These are phyloP conservation scores for Malurus elegans DNA, from an alignment of 2,113 vertebrate genomes.

Conservation along the genomic window DNA sequence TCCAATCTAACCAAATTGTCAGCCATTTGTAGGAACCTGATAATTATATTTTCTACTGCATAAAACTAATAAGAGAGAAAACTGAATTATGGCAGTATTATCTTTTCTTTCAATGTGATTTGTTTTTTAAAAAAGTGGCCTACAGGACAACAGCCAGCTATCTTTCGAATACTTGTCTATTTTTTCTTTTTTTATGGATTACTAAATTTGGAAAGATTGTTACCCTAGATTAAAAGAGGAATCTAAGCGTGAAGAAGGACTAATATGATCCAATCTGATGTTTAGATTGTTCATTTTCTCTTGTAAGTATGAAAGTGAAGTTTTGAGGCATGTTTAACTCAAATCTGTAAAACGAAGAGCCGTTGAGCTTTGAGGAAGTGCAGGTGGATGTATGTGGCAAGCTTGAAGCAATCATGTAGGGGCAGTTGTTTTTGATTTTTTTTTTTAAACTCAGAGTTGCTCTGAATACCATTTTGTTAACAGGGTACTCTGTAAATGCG, in stretches of 20 bases:
- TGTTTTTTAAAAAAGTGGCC: not conserved
- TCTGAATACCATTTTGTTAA: not conserved
- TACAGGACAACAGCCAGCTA: not conserved
- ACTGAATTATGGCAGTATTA: not conserved
- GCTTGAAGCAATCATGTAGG: not conserved
- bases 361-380: fast-evolving
- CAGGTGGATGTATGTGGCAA: not conserved
- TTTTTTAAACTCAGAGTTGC: not conserved
- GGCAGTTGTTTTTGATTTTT: not conserved
- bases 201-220: not conserved
- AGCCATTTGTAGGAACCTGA: not conserved
- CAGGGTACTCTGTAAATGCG: not conserved
- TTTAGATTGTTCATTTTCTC: not conserved
- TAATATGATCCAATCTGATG: not conserved
- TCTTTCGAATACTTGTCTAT: not conserved
- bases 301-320: not conserved
- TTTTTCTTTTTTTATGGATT: not conserved
- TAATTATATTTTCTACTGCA: not conserved
- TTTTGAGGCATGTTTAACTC: not conserved
- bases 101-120: not conserved
- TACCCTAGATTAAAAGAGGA: not conserved
- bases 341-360: not conserved
- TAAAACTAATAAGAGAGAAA: not conserved
- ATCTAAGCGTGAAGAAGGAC: not conserved
- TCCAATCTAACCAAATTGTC: not conserved